Conservation (phyloP, 2,797 vertebrate genomes). For the Urophycis tenuis region DNA sequence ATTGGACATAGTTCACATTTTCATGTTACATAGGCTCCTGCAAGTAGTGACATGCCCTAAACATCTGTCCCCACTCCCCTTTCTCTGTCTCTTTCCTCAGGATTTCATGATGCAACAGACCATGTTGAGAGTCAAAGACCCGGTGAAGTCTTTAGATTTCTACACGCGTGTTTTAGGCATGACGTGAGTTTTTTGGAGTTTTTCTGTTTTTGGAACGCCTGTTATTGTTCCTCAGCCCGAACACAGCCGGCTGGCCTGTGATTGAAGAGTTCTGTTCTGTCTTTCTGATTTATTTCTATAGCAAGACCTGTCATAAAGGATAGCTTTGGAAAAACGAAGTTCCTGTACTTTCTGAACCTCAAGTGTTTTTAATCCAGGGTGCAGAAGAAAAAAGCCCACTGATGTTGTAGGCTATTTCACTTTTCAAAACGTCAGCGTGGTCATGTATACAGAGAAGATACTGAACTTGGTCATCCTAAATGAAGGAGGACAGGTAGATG, state of each 20-base stretch:
- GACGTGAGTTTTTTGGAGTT: conserved; percentile 77
- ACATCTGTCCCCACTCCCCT: not conserved
- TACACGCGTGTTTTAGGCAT: conserved; percentile 95
- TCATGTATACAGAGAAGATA: no score
- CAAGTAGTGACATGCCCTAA: not conserved
- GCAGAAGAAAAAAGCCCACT: no score
- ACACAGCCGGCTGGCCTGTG: not conserved
- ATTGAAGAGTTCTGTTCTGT: no score
- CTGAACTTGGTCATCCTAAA: no score
- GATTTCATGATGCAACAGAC: conserved; percentile 97
- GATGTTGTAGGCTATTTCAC: no score
- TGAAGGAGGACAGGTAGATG: not conserved
- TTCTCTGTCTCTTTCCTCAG: conserved; percentile 52
- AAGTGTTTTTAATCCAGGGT: not conserved
- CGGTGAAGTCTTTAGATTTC: conserved; percentile 90
- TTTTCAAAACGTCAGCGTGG: no score
- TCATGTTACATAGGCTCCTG: not conserved
- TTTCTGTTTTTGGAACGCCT: not conserved
- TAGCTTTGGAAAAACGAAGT: not conserved
- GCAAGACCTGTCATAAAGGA: no score
- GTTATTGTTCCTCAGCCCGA: not conserved
- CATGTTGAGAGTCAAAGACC: conserved; percentile 95
- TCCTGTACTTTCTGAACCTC: not conserved
- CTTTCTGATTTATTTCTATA: no score
- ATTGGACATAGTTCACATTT: not conserved